These are phyloP conservation scores for Gadus macrocephalus DNA, from an alignment of 2,113 vertebrate genomes.

Conservation along the genomic window DNA sequence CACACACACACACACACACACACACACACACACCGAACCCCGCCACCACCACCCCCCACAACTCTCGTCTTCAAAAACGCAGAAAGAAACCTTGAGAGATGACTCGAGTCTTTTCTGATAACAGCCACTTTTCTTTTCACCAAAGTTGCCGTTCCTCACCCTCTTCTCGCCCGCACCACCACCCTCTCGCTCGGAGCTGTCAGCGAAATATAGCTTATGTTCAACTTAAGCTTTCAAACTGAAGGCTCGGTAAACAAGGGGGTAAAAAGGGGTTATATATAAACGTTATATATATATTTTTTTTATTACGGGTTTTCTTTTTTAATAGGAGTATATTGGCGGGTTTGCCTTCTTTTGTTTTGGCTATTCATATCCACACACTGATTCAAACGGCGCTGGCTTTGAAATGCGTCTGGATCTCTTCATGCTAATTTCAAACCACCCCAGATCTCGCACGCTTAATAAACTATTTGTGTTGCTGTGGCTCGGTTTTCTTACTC, in stretches of 20 bases:
- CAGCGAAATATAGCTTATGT: conserved; percentile 61
- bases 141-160: conserved; percentile 39
- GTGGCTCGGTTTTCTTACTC: conserved; percentile 17
- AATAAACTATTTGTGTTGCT: conserved; percentile 69
- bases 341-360: conserved; percentile 67
- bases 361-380: conserved; percentile 69
- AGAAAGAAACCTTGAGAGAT: conserved; percentile 71
- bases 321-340: conserved; percentile 6
- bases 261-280: conserved; percentile 46
- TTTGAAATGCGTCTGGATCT: conserved; percentile 59
- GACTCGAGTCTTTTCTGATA: conserved; percentile 66
- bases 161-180: neutral
- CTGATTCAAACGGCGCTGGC: conserved; percentile 58
- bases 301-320: conserved; percentile 19
- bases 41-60: neutral
- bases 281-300: conserved; percentile 42
- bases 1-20: conserved; percentile 11
- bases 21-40: conserved; percentile 20
- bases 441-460: conserved; percentile 61
- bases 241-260: conserved; percentile 67
- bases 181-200: conserved; percentile 45
- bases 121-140: conserved; percentile 62
- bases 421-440: conserved; percentile 71
- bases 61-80: conserved; percentile 55
- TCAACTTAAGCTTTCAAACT: conserved; percentile 68